phyloP scores from a whole-genome alignment of 2,113 vertebrate species.

The Atlantisia rogersi region DNA sequence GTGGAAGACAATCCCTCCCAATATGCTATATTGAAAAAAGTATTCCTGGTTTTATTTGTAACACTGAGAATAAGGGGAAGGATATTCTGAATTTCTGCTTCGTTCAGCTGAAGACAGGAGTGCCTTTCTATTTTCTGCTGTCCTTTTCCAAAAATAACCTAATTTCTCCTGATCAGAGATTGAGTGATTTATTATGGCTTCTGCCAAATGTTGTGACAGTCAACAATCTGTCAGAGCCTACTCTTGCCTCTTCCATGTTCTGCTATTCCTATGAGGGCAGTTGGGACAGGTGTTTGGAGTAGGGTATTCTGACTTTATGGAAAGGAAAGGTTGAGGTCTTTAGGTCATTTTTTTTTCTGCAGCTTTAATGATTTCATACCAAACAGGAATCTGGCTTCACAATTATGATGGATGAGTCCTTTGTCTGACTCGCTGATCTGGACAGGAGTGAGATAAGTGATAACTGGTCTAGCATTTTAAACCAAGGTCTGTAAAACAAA shows the following conservation, averaged over 20 bases:
- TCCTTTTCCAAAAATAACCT: background rate
- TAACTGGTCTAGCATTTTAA: background rate
- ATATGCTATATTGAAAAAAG: background rate
- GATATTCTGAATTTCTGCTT: background rate
- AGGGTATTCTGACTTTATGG: background rate
- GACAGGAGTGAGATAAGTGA: background rate
- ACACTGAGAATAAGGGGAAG: background rate
- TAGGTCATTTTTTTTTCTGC: background rate
- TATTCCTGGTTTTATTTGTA: background rate
- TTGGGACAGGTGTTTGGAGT: background rate
- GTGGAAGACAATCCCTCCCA: background rate
- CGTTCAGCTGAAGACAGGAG: background rate
- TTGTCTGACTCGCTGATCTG: background rate
- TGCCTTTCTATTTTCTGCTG: background rate
- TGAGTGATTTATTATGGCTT: background rate
- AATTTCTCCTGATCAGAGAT: background rate
- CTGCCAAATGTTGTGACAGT: background rate
- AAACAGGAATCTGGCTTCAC: slow-evolving; percentile 13
- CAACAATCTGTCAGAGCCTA: slow-evolving; percentile 16
- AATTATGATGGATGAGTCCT: background rate
- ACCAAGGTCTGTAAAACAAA: background rate
- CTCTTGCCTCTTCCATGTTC: background rate
- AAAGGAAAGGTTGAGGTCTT: background rate
- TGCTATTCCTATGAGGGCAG: background rate
- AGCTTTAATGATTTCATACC: background rate